These are phyloP conservation scores for Anabacerthia variegaticeps DNA, from an alignment of 2,797 vertebrate genomes.

Conservation along the genomic window DNA sequence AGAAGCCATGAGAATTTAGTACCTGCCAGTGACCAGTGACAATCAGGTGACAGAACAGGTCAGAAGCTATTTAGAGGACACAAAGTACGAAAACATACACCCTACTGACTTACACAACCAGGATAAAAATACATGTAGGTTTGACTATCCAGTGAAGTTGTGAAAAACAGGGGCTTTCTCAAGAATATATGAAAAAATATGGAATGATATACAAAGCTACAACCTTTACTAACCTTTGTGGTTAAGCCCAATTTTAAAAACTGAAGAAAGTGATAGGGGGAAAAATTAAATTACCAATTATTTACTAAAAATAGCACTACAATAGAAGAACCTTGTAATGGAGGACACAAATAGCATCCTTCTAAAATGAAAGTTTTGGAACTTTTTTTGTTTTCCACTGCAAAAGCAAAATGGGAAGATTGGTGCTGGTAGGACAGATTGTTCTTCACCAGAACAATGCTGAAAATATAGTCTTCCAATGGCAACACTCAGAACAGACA, in stretches of 20 bases:
- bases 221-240: background rate
- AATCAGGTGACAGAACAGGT: background rate
- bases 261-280: background rate
- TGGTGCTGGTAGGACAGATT: background rate
- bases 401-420: background rate
- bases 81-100: background rate
- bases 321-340: background rate
- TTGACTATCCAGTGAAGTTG: background rate
- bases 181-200: background rate
- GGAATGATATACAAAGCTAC: background rate
- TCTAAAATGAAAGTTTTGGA: background rate
- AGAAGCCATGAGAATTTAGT: background rate
- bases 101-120: background rate
- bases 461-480: background rate
- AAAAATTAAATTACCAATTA: background rate
- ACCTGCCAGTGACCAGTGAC: background rate
- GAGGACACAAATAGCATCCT: background rate
- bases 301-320: background rate
- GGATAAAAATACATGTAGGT: background rate
- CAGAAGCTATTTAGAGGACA: background rate
- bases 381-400: background rate
- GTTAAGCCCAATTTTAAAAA: background rate
- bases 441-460: background rate
- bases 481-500: background rate
- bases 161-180: background rate